These are phyloP conservation scores for Eristalinus aeneus DNA, from an alignment of 2,888 invertebrate species.

Conservation along the genomic window DNA sequence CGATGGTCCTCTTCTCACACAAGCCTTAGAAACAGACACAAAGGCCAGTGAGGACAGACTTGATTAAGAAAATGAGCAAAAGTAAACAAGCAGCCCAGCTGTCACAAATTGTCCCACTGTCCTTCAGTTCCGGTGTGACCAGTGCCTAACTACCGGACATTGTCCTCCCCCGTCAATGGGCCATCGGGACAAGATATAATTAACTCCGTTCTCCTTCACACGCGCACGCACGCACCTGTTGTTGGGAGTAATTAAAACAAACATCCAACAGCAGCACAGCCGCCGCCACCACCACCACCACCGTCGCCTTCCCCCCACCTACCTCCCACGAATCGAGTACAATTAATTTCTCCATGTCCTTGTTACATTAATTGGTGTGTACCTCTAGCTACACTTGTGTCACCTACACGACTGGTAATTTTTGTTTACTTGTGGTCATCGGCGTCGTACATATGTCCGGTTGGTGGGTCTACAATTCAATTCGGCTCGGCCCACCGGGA, in stretches of 20 bases:
- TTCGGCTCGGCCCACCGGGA: neutral
- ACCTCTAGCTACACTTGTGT: constrained; percentile 46
- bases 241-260: constrained; percentile 50
- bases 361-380: constrained; percentile 57
- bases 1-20: too few species aligned
- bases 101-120: neutral
- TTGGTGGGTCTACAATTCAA: constrained; percentile 41
- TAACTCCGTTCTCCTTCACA: constrained; percentile 19
- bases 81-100: neutral
- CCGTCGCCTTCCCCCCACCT: too few species aligned
- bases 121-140: neutral
- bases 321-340: constrained; percentile 18
- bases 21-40: too few species aligned
- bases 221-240: constrained; percentile 30
- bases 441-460: constrained; percentile 43
- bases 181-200: constrained; percentile 19
- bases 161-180: neutral
- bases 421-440: constrained; percentile 68
- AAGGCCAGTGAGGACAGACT: neutral
- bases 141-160: neutral
- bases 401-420: constrained; percentile 58
- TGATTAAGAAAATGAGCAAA: neutral
- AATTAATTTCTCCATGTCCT: constrained; percentile 61
- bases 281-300: neutral
- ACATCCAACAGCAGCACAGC: constrained; percentile 17